These are phyloP conservation scores for Crotalus tigris DNA, from an alignment of 2,113 vertebrate genomes.

Conservation along the genomic window DNA sequence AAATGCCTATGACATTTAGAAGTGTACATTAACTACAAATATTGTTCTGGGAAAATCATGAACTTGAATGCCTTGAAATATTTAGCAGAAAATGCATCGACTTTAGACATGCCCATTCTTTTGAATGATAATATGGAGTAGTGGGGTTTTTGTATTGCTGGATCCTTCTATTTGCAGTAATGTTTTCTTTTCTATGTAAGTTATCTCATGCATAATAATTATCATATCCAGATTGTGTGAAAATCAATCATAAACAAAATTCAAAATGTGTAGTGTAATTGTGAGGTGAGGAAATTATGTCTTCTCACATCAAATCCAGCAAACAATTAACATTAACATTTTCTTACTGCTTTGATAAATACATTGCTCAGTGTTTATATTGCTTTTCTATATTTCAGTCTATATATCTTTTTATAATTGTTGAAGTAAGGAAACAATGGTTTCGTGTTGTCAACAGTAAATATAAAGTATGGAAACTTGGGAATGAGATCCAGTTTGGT, in stretches of 20 bases:
- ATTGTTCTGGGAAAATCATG: constrained; percentile 11
- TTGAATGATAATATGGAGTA: neutral
- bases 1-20: neutral
- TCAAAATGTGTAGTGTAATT: neutral
- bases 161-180: neutral
- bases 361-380: neutral
- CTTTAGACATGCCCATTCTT: constrained; percentile 3
- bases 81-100: neutral
- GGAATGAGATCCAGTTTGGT: neutral
- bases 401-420: neutral
- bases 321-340: neutral
- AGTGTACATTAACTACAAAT: constrained; percentile 7
- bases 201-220: neutral
- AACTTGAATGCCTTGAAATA: constrained; percentile 28
- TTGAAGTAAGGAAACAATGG: neutral
- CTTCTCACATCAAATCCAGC: neutral
- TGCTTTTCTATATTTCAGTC: neutral
- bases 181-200: neutral
- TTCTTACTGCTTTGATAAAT: neutral
- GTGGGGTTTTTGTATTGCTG: neutral
- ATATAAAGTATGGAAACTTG: neutral
- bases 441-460: neutral
- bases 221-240: neutral
- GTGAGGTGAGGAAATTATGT: neutral
- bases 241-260: neutral